Base-by-base conservation (phyloP, 2,888 invertebrate genomes). In the Perithous albicinctus region DNA sequence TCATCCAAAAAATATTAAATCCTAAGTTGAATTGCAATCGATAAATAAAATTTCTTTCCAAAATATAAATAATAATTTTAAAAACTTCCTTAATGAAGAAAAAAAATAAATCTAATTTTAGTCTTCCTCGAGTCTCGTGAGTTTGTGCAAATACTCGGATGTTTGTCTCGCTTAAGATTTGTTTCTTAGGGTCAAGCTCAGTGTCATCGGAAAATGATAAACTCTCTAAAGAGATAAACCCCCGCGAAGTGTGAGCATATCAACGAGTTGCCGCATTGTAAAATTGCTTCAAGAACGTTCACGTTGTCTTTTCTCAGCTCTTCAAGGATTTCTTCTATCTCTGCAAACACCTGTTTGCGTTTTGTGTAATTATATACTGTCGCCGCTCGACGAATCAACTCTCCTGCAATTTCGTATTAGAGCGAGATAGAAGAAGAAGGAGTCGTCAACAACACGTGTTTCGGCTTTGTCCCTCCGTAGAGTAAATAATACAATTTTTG, bases 171-270 rank as follows among this genome's bases (percentile, higher is more conserved):
- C 23, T n/a, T n/a, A 54, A 64, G 26, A 74, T 66, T 75, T 56
- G 59, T 63, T 77, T 69, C 41, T 48, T 32, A 15, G 61, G 67
- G 69, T 56, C 69, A 38, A 10, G 29, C 56, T n/a, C n/a, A 0
- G 59, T 35, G 59, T 74, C 73, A 74, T 26, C 63, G 20, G 20
- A n/a, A 20, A 54, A 70, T 23, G 77, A 77, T 77, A 70, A 77
- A 70, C 77, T 76, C 48, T 76, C 35, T 32, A 51, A 41, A 29
- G 15, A 70, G 77, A 75, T 70, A 23, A 63, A 51, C 51, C 61
- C 61, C 63, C 69, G 77, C 51, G 63, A 77, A 63, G 63, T 8
- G 26, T 26, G 8, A 59, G 12, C 8, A 7, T 26, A 15, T 15
- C 2, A 18, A 26, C n/a, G 38, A n/a, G 46, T 26, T 23, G 10